Percentiles rank a stretch among this genome's conserved stretches.
Conservation (phyloP, 2,113 vertebrate species). For the Anser cygnoides region DNA sequence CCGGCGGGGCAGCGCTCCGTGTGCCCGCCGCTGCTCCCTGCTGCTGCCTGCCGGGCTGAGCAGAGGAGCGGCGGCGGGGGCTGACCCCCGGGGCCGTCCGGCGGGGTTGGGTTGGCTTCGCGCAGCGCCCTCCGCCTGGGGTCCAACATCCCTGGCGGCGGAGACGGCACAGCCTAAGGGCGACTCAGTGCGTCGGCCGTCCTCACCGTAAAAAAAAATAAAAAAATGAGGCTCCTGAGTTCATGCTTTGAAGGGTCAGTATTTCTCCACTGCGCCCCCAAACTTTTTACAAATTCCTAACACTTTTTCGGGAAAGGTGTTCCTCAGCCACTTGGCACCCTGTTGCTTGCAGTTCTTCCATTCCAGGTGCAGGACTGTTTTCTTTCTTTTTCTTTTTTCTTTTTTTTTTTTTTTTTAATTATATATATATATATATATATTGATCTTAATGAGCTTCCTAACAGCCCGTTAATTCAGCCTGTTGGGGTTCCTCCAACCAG, state of each 20-base stretch:
- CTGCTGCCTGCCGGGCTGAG: not conserved
- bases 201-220: not conserved
- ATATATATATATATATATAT: not conserved
- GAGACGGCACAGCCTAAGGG: not conserved
- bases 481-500: not conserved
- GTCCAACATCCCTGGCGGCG: not conserved
- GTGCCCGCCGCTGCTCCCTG: conserved; percentile 42
- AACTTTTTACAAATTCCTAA: not conserved
- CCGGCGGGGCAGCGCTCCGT: not conserved
- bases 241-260: not conserved
- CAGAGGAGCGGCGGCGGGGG: no score
- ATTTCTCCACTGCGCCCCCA: not conserved
- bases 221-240: not conserved
- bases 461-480: not conserved
- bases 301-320: not conserved
- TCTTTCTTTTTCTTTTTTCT: not conserved
- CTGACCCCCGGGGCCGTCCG: not conserved
- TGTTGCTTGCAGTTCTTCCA: not conserved
- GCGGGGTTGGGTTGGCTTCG: not conserved
- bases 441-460: not conserved
- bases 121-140: not conserved
- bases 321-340: not conserved
- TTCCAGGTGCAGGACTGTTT: not conserved
- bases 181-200: not conserved
- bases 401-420: not conserved